Conservation (phyloP, 2,888 invertebrate species). For the Metellina segmentata region DNA sequence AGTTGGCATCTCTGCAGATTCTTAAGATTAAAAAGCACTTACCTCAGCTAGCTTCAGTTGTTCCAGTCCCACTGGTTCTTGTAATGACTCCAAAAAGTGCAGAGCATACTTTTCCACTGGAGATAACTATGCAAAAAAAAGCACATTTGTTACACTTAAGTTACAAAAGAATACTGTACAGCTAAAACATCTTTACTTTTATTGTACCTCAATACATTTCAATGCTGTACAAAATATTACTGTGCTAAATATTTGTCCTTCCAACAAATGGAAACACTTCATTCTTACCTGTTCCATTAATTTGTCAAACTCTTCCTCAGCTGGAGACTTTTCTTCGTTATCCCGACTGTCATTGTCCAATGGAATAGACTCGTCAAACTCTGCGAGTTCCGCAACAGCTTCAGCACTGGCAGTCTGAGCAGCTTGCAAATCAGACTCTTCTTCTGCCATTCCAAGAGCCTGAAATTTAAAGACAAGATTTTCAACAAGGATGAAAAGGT, state of each 20-base stretch:
- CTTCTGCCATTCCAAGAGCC: conserved; percentile 95
- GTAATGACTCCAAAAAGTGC: conserved; percentile 93
- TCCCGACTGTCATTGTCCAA: conserved; percentile 78
- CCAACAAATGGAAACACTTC: too few species aligned
- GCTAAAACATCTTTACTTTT: too few species aligned
- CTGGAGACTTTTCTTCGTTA: conserved; percentile 80
- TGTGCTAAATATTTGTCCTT: too few species aligned
- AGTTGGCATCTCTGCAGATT: too few species aligned
- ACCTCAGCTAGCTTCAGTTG: conserved; percentile 87
- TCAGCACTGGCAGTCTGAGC: conserved; percentile 94
- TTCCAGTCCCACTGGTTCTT: conserved; percentile 89
- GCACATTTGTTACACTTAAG: too few species aligned
- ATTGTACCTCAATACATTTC: too few species aligned
- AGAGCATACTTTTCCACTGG: conserved; percentile 98
- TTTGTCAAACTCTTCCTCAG: conserved; percentile 81
- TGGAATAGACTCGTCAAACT: conserved; percentile 97
- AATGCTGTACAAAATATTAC: too few species aligned
- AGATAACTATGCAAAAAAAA: conserved; percentile 86
- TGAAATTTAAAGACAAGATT: conserved; percentile 66
- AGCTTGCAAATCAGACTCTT: conserved; percentile 96
- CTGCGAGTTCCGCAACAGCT: conserved; percentile 92
- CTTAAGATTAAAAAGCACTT: conserved; percentile 5
- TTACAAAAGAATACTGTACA: too few species aligned
- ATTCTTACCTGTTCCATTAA: conserved; percentile 81
- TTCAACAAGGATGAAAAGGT: too few species aligned